phyloP scores from a whole-genome alignment of 2,113 vertebrate species.

The Thunnus maccoyii region DNA sequence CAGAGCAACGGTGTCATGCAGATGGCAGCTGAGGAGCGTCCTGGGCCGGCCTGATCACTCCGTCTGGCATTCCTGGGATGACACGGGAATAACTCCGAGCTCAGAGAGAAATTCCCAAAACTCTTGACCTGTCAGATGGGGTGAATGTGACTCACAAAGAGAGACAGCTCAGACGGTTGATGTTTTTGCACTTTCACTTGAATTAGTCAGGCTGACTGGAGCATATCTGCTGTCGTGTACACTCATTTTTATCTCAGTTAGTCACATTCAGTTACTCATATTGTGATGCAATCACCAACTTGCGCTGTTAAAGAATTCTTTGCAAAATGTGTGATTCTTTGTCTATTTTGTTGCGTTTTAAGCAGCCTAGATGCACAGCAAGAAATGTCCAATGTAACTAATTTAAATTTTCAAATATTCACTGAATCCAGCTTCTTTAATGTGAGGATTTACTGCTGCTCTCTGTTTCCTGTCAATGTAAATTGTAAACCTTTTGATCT shows the following conservation, averaged over 20 bases:
- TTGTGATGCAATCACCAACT: neutral
- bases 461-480: neutral
- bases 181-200: constrained; percentile 59
- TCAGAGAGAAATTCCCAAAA: constrained; percentile 51
- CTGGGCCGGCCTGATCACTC: constrained; percentile 35
- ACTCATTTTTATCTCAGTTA: constrained; percentile 3
- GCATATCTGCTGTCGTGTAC: neutral
- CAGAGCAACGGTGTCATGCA: constrained; percentile 52
- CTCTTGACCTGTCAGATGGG: constrained; percentile 56
- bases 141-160: constrained; percentile 39
- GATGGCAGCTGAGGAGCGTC: constrained; percentile 70
- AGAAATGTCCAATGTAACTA: neutral
- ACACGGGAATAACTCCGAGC: constrained; percentile 47
- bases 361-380: neutral
- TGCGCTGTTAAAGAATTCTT: neutral
- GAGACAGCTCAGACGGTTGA: constrained; percentile 24
- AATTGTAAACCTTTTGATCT: neutral
- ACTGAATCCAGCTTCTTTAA: neutral
- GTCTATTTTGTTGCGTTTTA: constrained; percentile 12
- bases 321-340: neutral
- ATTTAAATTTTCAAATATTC: neutral
- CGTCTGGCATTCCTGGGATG: constrained; percentile 71
- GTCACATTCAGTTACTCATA: neutral
- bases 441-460: neutral
- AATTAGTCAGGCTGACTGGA: constrained; percentile 22